A percentile compares a stretch with the other conserved stretches of the same genome.
phyloP scores from a whole-genome alignment of 2,113 vertebrate genomes.

The Clarias magur region DNA sequence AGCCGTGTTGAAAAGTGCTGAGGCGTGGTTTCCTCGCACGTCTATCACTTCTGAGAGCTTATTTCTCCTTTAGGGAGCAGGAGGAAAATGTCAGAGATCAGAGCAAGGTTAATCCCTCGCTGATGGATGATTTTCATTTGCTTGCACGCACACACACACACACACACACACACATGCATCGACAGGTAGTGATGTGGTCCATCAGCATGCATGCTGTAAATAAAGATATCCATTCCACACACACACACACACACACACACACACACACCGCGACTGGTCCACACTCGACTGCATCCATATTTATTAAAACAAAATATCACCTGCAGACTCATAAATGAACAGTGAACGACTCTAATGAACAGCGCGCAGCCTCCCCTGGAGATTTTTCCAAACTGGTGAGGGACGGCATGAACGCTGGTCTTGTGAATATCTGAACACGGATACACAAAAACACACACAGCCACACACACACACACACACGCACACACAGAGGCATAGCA shows the following conservation, averaged over 20 bases:
- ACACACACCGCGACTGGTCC: neutral
- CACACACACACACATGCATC: conserved; percentile 1
- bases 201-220: neutral
- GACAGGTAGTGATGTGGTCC: neutral
- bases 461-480: neutral
- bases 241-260: neutral
- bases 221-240: neutral
- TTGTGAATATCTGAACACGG: conserved; percentile 29
- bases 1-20: conserved; percentile 20
- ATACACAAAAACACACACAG: neutral
- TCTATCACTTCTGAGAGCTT: conserved; percentile 17
- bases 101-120: conserved; percentile 46
- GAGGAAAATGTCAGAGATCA: conserved; percentile 51
- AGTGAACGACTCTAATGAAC: conserved; percentile 49
- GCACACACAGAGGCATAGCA: neutral
- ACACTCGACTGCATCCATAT: conserved; percentile 44
- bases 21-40: conserved; percentile 14
- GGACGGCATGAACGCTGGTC: conserved; percentile 3
- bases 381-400: conserved; percentile 42
- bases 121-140: conserved; percentile 38
- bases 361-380: conserved; percentile 19
- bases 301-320: conserved; percentile 34
- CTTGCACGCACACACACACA: conserved; percentile 18
- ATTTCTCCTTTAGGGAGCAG: conserved; percentile 30
- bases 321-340: conserved; percentile 13